Conservation (phyloP, 2,888 invertebrate genomes). For the Cephus pulcher region DNA sequence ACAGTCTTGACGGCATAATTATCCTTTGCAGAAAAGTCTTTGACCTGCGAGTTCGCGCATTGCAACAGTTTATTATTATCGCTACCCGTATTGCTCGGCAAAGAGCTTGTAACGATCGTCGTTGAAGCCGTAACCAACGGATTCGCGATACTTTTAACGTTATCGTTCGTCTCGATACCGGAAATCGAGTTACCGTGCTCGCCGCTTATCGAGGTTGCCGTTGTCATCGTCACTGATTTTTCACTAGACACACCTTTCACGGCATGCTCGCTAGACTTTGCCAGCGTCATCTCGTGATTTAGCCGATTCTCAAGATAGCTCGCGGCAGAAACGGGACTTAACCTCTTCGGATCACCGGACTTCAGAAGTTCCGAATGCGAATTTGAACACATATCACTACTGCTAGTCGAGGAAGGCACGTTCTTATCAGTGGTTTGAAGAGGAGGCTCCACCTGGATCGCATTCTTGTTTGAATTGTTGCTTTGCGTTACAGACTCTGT, state of each 20-base stretch:
- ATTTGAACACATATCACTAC: slow-evolving; percentile 65
- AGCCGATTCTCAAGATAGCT: slow-evolving; percentile 53
- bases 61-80: slow-evolving; percentile 49
- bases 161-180: slow-evolving; percentile 32
- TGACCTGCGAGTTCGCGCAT: slow-evolving; percentile 45
- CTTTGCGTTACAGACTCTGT: slow-evolving; percentile 51
- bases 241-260: slow-evolving; percentile 36
- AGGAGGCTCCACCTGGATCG: slow-evolving; percentile 63
- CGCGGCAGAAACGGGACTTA: slow-evolving; percentile 49
- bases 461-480: slow-evolving; percentile 52
- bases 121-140: slow-evolving; percentile 39
- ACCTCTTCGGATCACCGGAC: slow-evolving; percentile 51
- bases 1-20: slow-evolving; percentile 25
- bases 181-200: slow-evolving; percentile 31
- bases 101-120: slow-evolving; percentile 37
- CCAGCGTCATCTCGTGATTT: slow-evolving; percentile 42
- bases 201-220: slow-evolving; percentile 43
- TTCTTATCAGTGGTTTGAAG: slow-evolving; percentile 68
- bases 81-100: slow-evolving; percentile 36
- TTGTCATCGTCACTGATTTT: slow-evolving; percentile 55
- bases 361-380: slow-evolving; percentile 58
- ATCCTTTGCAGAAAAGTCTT: slow-evolving; percentile 40
- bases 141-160: slow-evolving; percentile 35
- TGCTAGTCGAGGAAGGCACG: slow-evolving; percentile 65
- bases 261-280: slow-evolving; percentile 40